A percentile compares a stretch with the other conserved stretches of the same genome.
Evolutionary conservation across 37 sponge, comb jelly and placozoan genomes (phyloP).

Genomic region (Oopsacas minuta): DNA sequence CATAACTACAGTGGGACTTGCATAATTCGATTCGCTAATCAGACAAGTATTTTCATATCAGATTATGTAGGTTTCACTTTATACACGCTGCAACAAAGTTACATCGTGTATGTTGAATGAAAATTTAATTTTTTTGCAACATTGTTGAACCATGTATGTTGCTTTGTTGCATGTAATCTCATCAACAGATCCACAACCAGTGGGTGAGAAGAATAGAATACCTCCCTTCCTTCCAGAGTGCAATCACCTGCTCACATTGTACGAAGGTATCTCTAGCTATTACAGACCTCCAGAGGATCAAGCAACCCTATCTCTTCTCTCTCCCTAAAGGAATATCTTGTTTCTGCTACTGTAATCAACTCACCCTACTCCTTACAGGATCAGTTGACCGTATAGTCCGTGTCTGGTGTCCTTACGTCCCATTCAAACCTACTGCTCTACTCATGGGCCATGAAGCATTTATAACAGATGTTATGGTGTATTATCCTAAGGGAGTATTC

Average conservation of each 20-base stretch:
- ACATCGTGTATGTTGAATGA: too few relatives aligned
- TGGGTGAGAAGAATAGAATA: slow-evolving; percentile 69
- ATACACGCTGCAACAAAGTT: too few relatives aligned
- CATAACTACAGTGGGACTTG: too few relatives aligned
- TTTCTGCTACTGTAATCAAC: slow-evolving; percentile 57
- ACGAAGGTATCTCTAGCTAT: slow-evolving; percentile 53
- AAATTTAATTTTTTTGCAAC: too few relatives aligned
- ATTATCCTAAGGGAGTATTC: background rate
- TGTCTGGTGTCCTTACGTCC: slow-evolving; percentile 88
- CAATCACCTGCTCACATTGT: slow-evolving; percentile 61
- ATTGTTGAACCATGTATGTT: too few relatives aligned
- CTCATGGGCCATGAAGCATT: slow-evolving; percentile 53
- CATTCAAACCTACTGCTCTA: slow-evolving; percentile 56
- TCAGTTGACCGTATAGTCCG: slow-evolving; percentile 76
- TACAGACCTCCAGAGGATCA: slow-evolving; percentile 43
- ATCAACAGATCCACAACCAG: slow-evolving; percentile 49
- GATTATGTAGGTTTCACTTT: too few relatives aligned
- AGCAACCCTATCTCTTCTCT: slow-evolving; percentile 70
- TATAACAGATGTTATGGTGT: slow-evolving; percentile 45
- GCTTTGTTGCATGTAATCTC: too few relatives aligned
- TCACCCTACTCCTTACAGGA: slow-evolving; percentile 78
- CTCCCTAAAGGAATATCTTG: slow-evolving; percentile 66
- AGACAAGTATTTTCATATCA: too few relatives aligned
- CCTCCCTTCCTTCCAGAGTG: slow-evolving; percentile 59
- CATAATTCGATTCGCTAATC: too few relatives aligned